Conservation (phyloP, 2,797 vertebrate genomes). For the Okamejei kenojei region DNA sequence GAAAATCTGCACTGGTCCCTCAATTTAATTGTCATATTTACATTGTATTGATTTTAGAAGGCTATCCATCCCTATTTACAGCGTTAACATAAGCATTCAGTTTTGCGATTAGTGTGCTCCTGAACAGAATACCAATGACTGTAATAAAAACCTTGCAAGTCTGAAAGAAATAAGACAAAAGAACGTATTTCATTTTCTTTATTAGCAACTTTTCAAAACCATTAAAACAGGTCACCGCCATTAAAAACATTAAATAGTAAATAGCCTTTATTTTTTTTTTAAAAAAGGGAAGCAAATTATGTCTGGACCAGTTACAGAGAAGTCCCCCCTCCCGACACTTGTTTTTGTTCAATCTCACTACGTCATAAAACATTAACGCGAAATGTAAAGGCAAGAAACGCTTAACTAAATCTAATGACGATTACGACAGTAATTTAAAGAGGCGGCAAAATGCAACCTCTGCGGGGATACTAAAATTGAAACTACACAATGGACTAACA, state of each 20-base stretch:
- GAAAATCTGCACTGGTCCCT: no score
- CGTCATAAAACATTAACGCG: conserved; percentile 14
- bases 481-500: not conserved
- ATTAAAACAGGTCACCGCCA: conserved; percentile 57
- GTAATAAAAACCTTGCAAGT: conserved; percentile 25
- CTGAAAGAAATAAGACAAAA: conserved; percentile 98
- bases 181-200: conserved; percentile 98
- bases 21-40: no score
- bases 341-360: conserved; percentile 57
- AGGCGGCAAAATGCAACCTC: not conserved
- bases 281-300: not conserved
- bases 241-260: conserved; percentile 44
- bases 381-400: conserved; percentile 46
- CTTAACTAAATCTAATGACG: conserved; percentile 21
- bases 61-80: not conserved
- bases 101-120: conserved; percentile 13
- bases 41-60: no score
- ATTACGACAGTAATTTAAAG: not conserved
- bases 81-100: not conserved
- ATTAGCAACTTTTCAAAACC: conserved; percentile 87
- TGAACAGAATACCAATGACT: not conserved
- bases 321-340: conserved; percentile 54
- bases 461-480: not conserved
- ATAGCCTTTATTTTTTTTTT: conserved; percentile 37
- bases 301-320: not conserved